Percentiles rank a stretch among this genome's conserved stretches.
phyloP scores from a whole-genome alignment of 2,113 vertebrate genomes.

The Onychorhynchus coronatus region DNA sequence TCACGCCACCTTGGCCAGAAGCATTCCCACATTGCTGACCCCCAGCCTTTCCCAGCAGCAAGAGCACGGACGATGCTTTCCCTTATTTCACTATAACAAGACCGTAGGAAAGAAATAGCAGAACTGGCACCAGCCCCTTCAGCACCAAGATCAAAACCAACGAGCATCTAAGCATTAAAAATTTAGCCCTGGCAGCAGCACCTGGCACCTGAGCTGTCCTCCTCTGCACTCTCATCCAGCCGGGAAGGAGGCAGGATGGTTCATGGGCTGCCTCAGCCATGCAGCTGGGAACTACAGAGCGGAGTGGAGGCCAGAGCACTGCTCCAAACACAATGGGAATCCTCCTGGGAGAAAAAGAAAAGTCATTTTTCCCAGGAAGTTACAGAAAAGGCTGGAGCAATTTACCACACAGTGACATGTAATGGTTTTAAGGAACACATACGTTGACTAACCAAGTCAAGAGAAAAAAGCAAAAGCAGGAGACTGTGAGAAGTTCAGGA shows the following conservation, averaged over 20 bases:
- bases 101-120: not conserved
- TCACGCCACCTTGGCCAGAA: not conserved
- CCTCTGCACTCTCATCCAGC: not conserved
- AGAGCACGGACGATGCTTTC: fast-evolving
- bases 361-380: not conserved
- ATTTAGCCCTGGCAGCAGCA: not conserved
- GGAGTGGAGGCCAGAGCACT: not conserved
- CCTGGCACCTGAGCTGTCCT: not conserved
- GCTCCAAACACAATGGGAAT: not conserved
- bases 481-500: not conserved
- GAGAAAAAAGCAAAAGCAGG: not conserved
- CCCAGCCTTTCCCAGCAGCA: not conserved
- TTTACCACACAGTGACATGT: not conserved
- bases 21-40: not conserved
- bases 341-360: not conserved
- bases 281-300: not conserved
- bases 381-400: not conserved
- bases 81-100: not conserved
- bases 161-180: not conserved
- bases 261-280: not conserved
- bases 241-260: not conserved
- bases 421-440: not conserved
- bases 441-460: not conserved
- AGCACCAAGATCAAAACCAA: not conserved
- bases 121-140: not conserved